Conservation (phyloP, 2,797 vertebrate species). For the Perodicticus potto region DNA sequence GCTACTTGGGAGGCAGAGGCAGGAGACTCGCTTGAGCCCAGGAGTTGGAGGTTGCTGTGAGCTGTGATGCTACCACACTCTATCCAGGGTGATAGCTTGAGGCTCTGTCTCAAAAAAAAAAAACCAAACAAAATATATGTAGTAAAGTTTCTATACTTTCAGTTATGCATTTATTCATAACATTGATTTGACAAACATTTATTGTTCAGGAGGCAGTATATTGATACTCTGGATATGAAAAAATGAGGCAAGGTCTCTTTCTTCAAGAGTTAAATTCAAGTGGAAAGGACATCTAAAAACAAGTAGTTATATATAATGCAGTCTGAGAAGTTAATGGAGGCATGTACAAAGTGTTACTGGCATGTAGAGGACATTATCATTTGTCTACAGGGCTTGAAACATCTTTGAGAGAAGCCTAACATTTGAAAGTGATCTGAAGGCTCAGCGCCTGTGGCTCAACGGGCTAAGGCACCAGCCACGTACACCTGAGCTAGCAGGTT, state of each 20-base stretch:
- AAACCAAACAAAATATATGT: background rate
- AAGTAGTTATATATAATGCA: background rate
- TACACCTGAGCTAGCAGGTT: too few species aligned
- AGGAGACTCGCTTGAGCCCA: too few species aligned
- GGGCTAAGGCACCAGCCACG: too few species aligned
- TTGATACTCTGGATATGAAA: background rate
- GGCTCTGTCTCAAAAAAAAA: too few species aligned
- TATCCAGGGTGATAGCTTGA: too few species aligned
- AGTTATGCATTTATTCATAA: background rate
- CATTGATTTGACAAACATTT: conserved; percentile 1
- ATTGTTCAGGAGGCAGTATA: background rate
- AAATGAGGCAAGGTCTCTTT: background rate
- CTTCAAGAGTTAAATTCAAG: conserved; percentile 31
- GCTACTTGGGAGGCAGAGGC: too few species aligned
- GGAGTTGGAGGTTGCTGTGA: too few species aligned
- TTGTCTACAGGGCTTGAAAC: background rate
- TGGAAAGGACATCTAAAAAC: conserved; percentile 15
- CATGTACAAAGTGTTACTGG: background rate
- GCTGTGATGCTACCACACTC: too few species aligned
- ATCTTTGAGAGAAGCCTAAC: background rate
- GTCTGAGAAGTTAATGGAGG: background rate
- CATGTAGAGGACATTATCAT: background rate
- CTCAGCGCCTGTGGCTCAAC: too few species aligned
- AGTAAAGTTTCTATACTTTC: background rate
- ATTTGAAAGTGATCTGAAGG: conserved; percentile 20